phyloP scores from a whole-genome alignment of 2,888 invertebrate species.

The Drosophila nr. medialis region DNA sequence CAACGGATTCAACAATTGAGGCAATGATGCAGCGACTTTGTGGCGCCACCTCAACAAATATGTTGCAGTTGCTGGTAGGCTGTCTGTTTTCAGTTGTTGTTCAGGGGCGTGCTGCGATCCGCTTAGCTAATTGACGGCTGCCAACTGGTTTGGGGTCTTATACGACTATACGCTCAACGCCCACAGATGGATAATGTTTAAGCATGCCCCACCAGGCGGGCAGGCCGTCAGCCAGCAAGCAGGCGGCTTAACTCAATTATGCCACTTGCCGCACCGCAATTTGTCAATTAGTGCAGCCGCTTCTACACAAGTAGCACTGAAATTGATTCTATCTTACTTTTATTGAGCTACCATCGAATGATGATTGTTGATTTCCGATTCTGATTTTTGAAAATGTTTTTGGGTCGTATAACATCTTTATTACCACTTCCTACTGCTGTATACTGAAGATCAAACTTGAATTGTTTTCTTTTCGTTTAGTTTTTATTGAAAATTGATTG shows the following conservation, averaged over 20 bases:
- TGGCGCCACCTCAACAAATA: slow-evolving; percentile 63
- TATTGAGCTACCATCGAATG: slow-evolving; percentile 10
- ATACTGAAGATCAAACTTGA: neutral
- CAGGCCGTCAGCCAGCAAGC: slow-evolving; percentile 15
- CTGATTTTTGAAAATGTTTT: slow-evolving; percentile 8
- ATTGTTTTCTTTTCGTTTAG: neutral
- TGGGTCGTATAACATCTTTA: neutral
- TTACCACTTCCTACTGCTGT: neutral
- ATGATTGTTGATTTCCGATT: slow-evolving; percentile 28
- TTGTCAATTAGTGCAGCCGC: slow-evolving; percentile 73
- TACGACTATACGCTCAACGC: slow-evolving; percentile 45
- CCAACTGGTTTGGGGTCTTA: slow-evolving; percentile 63
- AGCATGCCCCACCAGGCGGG: slow-evolving; percentile 25
- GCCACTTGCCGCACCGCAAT: slow-evolving; percentile 75
- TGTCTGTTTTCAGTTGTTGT: slow-evolving; percentile 22
- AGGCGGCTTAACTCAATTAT: slow-evolving; percentile 68
- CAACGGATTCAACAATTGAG: slow-evolving; percentile 34
- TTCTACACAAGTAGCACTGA: slow-evolving; percentile 22
- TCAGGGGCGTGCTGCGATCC: slow-evolving; percentile 71
- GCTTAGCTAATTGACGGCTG: slow-evolving; percentile 81
- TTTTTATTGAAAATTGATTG: neutral
- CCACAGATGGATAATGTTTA: slow-evolving; percentile 73
- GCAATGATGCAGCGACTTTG: slow-evolving; percentile 72
- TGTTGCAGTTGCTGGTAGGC: slow-evolving; percentile 43
- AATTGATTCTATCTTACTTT: slow-evolving; percentile 30